phyloP scores from a whole-genome alignment of 2,113 vertebrate genomes.

The Aix galericulata region DNA sequence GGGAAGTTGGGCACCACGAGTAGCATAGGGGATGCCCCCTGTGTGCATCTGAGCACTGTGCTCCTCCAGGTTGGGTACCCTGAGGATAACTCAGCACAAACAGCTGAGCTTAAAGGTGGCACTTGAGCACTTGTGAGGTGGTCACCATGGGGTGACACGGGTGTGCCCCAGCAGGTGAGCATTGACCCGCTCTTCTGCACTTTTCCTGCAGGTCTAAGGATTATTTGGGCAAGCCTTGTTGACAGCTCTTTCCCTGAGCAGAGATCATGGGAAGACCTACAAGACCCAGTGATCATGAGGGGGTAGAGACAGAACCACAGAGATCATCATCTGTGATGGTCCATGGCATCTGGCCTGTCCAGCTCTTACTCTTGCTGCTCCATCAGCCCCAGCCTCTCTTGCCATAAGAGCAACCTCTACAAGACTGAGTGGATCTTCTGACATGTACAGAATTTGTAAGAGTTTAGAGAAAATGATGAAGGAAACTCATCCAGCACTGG shows the following conservation, averaged over 20 bases:
- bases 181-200: rapidly evolving
- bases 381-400: not conserved
- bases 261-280: not conserved
- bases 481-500: not conserved
- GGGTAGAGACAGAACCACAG: too few relatives aligned
- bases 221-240: not conserved
- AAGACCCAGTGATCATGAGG: rapidly evolving
- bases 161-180: not conserved
- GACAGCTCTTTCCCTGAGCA: not conserved
- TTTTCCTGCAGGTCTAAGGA: not conserved
- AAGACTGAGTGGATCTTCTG: rapidly evolving
- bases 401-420: not conserved
- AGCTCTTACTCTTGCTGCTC: not conserved
- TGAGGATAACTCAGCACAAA: not conserved
- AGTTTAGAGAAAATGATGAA: not conserved
- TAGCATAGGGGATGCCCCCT: rapidly evolving
- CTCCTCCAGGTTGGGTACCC: not conserved
- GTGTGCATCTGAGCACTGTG: rapidly evolving
- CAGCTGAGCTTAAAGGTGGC: not conserved
- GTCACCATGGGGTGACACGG: rapidly evolving
- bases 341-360: rapidly evolving
- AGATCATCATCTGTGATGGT: too few relatives aligned
- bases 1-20: not conserved
- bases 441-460: not conserved
- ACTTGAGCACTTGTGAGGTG: not conserved